Evolutionary conservation across 2,797 vertebrate species (phyloP).

Genomic region (Urocyon cinereoargenteus): DNA sequence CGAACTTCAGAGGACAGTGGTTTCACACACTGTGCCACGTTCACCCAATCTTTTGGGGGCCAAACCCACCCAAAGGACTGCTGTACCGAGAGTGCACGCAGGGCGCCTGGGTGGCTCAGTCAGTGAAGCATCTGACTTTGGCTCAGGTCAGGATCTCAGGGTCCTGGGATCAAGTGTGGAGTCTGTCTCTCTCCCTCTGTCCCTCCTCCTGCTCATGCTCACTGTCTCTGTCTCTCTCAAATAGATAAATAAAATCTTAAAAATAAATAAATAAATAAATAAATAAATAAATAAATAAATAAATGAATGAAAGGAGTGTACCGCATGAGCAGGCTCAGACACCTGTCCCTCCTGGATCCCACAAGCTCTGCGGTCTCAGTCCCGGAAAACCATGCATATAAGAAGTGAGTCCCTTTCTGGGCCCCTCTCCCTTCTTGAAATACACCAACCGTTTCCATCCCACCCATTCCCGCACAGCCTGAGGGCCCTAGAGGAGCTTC

Average conservation of each 20-base stretch:
- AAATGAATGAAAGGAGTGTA: neutral
- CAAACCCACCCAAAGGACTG: neutral
- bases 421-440: neutral
- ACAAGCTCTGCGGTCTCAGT: neutral
- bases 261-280: fast-evolving
- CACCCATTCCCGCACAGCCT: neutral
- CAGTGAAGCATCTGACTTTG: too few species aligned
- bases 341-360: neutral
- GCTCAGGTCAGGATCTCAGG: too few species aligned
- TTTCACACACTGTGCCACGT: neutral
- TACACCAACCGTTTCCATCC: neutral
- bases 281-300: too few species aligned
- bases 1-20: neutral
- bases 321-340: neutral
- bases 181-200: too few species aligned
- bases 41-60: neutral
- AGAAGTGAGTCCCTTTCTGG: neutral
- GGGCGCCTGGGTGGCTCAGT: too few species aligned
- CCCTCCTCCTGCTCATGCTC: too few species aligned
- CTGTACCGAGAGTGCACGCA: neutral
- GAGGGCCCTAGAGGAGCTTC: neutral
- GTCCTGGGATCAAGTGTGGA: too few species aligned
- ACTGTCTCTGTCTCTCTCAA: too few species aligned
- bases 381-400: neutral
- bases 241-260: too few species aligned